Evolutionary conservation across 2,888 invertebrate genomes (phyloP).

Genomic region (Folsomia manolachei): DNA sequence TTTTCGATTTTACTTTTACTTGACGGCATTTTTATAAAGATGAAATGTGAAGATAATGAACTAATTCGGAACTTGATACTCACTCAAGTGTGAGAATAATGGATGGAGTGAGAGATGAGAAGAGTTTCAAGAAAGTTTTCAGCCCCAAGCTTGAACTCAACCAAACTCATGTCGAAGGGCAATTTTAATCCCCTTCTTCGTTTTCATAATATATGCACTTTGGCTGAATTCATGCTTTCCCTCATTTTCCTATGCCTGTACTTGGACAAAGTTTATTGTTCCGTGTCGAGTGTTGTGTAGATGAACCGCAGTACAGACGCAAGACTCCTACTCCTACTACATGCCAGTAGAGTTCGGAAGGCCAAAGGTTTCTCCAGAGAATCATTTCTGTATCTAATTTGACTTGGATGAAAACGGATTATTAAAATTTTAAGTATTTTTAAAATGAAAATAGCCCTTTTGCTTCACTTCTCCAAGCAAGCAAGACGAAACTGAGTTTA

Average conservation of each 20-base stretch:
- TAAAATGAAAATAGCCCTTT: background rate
- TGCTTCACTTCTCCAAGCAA: background rate
- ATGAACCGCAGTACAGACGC: too few relatives aligned
- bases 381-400: conserved; percentile 31
- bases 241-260: background rate
- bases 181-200: conserved; percentile 11
- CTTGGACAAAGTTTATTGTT: background rate
- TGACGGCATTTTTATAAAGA: conserved; percentile 6
- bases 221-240: background rate
- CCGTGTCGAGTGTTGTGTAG: conserved; percentile 4
- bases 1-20: background rate
- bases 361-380: conserved; percentile 10
- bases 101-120: background rate
- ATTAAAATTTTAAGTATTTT: conserved; percentile 39
- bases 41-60: background rate
- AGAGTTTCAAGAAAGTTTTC: background rate
- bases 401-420: conserved; percentile 41
- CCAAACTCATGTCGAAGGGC: conserved; percentile 5
- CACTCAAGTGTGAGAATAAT: conserved; percentile 6
- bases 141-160: background rate
- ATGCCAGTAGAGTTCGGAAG: background rate
- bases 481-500: too few relatives aligned
- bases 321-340: too few relatives aligned
- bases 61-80: background rate
- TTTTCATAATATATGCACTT: conserved; percentile 6